Conservation (phyloP, 2,797 vertebrate genomes). For the Urophycis tenuis region DNA sequence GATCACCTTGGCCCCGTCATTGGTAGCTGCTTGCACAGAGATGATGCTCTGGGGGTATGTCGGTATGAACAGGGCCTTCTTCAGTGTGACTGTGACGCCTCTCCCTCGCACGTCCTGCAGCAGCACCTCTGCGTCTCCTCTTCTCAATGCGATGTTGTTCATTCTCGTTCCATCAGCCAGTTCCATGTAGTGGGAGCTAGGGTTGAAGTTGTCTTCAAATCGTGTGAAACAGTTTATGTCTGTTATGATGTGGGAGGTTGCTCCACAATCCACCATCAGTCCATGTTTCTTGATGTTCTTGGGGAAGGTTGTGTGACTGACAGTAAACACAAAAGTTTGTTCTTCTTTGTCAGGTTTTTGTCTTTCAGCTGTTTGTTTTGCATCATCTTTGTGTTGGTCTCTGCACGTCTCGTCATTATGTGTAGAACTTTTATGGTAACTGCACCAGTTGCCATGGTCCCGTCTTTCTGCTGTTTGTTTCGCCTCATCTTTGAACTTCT, state of each 20-base stretch:
- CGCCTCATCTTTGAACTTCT: no score
- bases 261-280: no score
- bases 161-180: conserved; percentile 4
- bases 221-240: no score
- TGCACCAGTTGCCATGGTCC: no score
- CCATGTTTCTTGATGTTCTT: no score
- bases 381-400: no score
- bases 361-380: no score
- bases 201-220: neutral
- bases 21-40: conserved; percentile 1
- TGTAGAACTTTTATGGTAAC: no score
- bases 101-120: neutral
- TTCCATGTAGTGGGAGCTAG: neutral
- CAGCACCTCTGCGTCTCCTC: neutral
- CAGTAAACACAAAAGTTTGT: neutral
- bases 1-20: neutral
- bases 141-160: neutral
- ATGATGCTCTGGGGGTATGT: neutral
- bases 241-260: no score
- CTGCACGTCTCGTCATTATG: no score
- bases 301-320: neutral
- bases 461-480: no score
- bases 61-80: neutral
- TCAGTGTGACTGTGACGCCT: neutral
- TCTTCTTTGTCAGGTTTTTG: no score